Evolutionary conservation across 2,888 invertebrate species (phyloP).

Genomic region (Hoplodrina blanda): DNA sequence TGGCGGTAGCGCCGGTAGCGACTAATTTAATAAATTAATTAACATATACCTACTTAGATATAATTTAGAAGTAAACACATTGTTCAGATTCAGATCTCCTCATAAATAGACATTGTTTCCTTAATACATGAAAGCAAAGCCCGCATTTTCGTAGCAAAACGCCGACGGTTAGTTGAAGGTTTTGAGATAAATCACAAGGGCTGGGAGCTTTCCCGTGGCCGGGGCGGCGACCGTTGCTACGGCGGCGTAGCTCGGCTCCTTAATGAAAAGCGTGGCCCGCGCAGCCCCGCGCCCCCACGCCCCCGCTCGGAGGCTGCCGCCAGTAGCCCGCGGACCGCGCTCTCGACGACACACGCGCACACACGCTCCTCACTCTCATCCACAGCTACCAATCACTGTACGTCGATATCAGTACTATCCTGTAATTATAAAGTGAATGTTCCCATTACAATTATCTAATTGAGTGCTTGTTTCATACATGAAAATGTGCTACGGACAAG

Average conservation of each 20-base stretch:
- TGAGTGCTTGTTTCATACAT: constrained; percentile 82
- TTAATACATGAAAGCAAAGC: constrained; percentile 12
- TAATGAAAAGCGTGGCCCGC: constrained; percentile 84
- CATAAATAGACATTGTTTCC: background rate
- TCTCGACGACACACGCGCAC: constrained; percentile 78
- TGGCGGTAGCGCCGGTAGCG: too few species aligned
- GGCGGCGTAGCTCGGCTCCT: constrained; percentile 78
- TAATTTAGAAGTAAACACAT: background rate
- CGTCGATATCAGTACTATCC: constrained; percentile 68
- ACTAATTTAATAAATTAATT: background rate
- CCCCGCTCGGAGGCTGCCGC: constrained; percentile 80
- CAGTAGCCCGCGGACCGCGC: constrained; percentile 89
- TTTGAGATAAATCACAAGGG: constrained; percentile 78
- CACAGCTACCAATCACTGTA: constrained; percentile 69
- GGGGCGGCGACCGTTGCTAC: constrained; percentile 83
- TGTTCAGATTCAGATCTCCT: background rate
- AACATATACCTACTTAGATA: background rate
- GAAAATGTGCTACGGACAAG: constrained; percentile 69
- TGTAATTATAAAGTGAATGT: constrained; percentile 72
- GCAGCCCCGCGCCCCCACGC: constrained; percentile 83
- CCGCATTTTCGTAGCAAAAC: constrained; percentile 59
- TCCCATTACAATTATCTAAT: constrained; percentile 62
- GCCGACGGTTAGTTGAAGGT: constrained; percentile 48
- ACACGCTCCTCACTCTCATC: constrained; percentile 68
- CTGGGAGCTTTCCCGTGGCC: constrained; percentile 74